phyloP scores from a whole-genome alignment of 2,113 vertebrate species.

The Nettapus auritus region DNA sequence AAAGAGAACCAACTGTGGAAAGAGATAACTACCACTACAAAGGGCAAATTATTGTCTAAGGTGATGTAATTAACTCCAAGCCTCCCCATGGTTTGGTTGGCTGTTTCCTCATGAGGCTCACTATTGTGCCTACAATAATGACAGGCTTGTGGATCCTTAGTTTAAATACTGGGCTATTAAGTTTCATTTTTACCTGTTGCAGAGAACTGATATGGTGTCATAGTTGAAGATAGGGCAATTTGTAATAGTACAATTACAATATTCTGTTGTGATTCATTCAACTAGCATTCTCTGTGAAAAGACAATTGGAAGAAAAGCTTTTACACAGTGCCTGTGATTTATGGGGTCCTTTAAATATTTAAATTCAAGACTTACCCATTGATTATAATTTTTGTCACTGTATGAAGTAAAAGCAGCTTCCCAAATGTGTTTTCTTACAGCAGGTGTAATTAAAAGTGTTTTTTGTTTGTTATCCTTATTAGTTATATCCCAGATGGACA shows the following conservation, averaged over 20 bases:
- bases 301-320: slow-evolving; percentile 19
- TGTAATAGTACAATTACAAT: slow-evolving; percentile 52
- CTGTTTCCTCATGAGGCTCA: slow-evolving; percentile 32
- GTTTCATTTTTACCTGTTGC: slow-evolving; percentile 50
- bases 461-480: slow-evolving; percentile 10
- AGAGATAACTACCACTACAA: slow-evolving; percentile 87
- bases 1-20: slow-evolving; percentile 86
- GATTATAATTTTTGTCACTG: neutral
- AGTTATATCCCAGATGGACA: neutral
- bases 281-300: neutral
- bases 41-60: slow-evolving; percentile 83
- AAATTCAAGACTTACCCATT: neutral
- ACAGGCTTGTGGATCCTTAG: slow-evolving; percentile 43
- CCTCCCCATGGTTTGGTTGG: slow-evolving; percentile 38
- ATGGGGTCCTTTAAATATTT: slow-evolving; percentile 49
- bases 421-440: neutral
- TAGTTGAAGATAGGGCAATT: slow-evolving; percentile 59
- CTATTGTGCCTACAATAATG: slow-evolving; percentile 73
- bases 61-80: slow-evolving; percentile 88
- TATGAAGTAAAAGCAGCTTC: neutral
- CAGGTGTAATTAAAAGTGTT: neutral
- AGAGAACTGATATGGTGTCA: slow-evolving; percentile 58
- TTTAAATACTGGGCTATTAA: slow-evolving; percentile 67
- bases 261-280: slow-evolving; percentile 39
- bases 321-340: neutral